phyloP scores from a whole-genome alignment of 1,140 invertebrate species.

The Pseudomyrmex gracilis region DNA sequence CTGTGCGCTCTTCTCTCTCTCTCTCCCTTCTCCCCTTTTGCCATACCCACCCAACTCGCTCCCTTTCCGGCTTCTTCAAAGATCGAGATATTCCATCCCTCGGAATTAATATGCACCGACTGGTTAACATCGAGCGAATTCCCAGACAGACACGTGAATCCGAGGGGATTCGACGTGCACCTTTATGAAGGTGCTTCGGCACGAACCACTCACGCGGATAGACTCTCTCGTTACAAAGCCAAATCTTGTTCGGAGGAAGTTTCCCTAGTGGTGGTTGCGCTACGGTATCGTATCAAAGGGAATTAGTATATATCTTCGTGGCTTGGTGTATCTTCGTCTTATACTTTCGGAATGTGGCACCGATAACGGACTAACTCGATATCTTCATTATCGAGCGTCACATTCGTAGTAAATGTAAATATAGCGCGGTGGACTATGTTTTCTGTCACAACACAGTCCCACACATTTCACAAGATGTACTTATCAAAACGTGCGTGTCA shows the following conservation, averaged over 20 bases:
- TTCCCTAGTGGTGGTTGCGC: conserved; percentile 32
- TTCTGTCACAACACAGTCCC: no score
- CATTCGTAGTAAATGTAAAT: conserved; percentile 21
- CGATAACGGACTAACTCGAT: not conserved
- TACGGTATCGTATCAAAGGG: conserved; percentile 47
- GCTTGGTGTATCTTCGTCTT: conserved; percentile 13
- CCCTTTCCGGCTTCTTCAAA: conserved; percentile 72
- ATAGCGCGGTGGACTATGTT: not conserved
- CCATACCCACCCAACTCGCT: not conserved
- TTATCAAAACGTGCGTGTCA: not conserved
- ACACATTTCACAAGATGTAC: not conserved
- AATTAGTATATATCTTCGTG: conserved; percentile 9
- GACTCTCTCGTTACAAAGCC: conserved; percentile 60
- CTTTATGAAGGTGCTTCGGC: conserved; percentile 65
- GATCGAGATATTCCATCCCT: conserved; percentile 74
- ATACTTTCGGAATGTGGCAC: conserved; percentile 14
- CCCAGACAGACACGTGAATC: conserved; percentile 74
- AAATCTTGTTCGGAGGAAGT: conserved; percentile 45
- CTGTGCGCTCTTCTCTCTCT: not conserved
- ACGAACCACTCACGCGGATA: conserved; percentile 67
- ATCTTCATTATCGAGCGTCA: conserved; percentile 9
- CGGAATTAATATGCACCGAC: conserved; percentile 75
- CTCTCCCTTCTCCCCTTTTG: not conserved
- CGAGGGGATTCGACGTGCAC: conserved; percentile 60
- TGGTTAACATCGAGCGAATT: conserved; percentile 74